Evolutionary conservation across 2,888 invertebrate genomes (phyloP), one percentile per base, ranked within the genome.

Genomic region (Chrysina gloriosa): DNA sequence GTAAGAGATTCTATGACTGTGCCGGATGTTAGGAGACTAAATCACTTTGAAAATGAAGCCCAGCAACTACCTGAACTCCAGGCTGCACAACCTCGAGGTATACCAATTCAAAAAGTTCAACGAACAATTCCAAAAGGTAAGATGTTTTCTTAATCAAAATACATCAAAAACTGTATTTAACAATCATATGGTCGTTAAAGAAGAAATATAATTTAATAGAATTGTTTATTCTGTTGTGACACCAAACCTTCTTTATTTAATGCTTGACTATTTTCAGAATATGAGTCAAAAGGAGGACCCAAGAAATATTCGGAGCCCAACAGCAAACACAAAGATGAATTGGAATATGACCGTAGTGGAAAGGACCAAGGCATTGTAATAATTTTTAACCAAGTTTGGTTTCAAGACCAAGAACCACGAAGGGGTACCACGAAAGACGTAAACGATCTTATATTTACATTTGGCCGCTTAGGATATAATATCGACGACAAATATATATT

Each of bases 401-500:
- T 76, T 68, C 69, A 73, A 1, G 61, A 70, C 42, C 9, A 54
- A 0, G 39, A 69, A 45, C 11, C 56, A 3, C 69, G 80, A 65
- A 25, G 11, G 16, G 81, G 81, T 1, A 78, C 75, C 21, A 74
- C 73, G 45, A 70, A 75, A 66, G 81, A 82, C 67, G 80, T 80
- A 0, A 77, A 78, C 25, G 77, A 79, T 68, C 72, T 81, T 6
- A 72, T 77, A 16, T 47, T 72, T 2, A 77, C 77, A 23, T 76
- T 81, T 27, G 77, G 78, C 50, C 70, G 80, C 36, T 69, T 77
- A 14, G 81, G 80, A 16, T 81, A 75, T 52, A 81, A 81, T 65
- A 73, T 81, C 25, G 70, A 71, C 2, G 50, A 70, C 9, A 56
- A 74, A 7, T 67, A 78, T 63, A 73, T 81, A 25, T 63, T 72